phyloP scores from a whole-genome alignment of 1,140 invertebrate species.

The Drosophila mayri region DNA sequence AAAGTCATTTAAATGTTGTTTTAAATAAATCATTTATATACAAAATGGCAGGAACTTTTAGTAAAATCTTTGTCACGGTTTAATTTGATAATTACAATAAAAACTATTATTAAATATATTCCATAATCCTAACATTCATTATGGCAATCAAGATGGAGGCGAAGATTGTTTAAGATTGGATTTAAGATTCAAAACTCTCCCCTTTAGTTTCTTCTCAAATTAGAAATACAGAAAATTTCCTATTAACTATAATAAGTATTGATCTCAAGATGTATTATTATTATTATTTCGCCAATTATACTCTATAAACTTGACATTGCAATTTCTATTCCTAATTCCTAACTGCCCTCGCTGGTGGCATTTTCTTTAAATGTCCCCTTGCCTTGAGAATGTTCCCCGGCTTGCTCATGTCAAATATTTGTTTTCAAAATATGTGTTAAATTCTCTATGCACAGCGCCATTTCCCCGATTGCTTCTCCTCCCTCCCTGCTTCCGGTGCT shows the following conservation, averaged over 20 bases:
- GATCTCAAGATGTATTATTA: not conserved
- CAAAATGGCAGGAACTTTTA: too few relatives aligned
- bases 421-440: slow-evolving; percentile 74
- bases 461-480: not conserved
- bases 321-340: not conserved
- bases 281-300: not conserved
- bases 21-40: too few relatives aligned
- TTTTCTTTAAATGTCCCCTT: slow-evolving; percentile 5
- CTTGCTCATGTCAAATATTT: slow-evolving; percentile 72
- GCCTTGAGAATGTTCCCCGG: slow-evolving; percentile 19
- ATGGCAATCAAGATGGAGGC: too few relatives aligned
- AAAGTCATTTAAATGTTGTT: too few relatives aligned
- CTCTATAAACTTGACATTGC: not conserved
- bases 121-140: too few relatives aligned
- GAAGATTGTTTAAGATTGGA: too few relatives aligned
- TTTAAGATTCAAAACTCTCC: too few relatives aligned
- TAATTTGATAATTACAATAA: too few relatives aligned
- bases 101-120: too few relatives aligned
- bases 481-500: not conserved
- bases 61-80: too few relatives aligned
- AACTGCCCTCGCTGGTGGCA: slow-evolving; percentile 5
- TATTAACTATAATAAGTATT: not conserved
- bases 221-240: not conserved
- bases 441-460: slow-evolving; percentile 46
- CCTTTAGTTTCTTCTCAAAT: not conserved